A percentile compares a stretch with the other conserved stretches of the same genome.
Evolutionary conservation across 2,888 invertebrate species (phyloP).

Genomic region (Thecocarcelia acutangulata): DNA sequence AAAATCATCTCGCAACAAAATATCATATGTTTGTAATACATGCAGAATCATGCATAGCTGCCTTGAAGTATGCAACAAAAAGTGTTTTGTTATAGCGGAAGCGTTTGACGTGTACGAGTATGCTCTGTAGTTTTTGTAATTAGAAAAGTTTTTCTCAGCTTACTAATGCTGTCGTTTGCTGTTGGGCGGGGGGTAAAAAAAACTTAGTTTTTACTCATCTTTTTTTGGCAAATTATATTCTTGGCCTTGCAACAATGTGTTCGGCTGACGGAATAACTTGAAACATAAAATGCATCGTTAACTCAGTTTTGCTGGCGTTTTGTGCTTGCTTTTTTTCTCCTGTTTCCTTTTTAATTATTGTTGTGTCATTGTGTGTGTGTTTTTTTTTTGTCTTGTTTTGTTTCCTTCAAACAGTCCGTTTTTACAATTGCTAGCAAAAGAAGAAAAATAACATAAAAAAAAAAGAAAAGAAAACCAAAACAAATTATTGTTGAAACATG

Average conservation of each 20-base stretch:
- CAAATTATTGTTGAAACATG: conserved; percentile 56
- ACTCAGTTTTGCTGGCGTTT: conserved; percentile 42
- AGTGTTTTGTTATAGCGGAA: conserved; percentile 32
- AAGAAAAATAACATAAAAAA: conserved; percentile 14
- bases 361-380: conserved; percentile 32
- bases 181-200: too few species aligned
- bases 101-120: conserved; percentile 43
- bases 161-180: conserved; percentile 56
- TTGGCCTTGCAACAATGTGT: conserved; percentile 48
- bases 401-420: conserved; percentile 18
- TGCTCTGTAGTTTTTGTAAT: conserved; percentile 41
- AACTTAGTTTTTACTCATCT: neutral
- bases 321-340: conserved; percentile 28
- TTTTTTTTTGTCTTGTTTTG: neutral
- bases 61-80: conserved; percentile 28
- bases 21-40: too few species aligned
- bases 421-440: conserved; percentile 21
- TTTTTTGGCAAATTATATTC: conserved; percentile 46
- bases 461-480: conserved; percentile 19
- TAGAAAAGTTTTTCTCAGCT: conserved; percentile 57
- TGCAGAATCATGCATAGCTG: too few species aligned
- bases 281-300: conserved; percentile 64
- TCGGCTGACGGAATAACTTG: conserved; percentile 40
- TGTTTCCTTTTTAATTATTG: conserved; percentile 65
- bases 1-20: too few species aligned